These are phyloP conservation scores for Huso huso DNA, from an alignment of 2,797 vertebrate genomes.

Conservation along the genomic window DNA sequence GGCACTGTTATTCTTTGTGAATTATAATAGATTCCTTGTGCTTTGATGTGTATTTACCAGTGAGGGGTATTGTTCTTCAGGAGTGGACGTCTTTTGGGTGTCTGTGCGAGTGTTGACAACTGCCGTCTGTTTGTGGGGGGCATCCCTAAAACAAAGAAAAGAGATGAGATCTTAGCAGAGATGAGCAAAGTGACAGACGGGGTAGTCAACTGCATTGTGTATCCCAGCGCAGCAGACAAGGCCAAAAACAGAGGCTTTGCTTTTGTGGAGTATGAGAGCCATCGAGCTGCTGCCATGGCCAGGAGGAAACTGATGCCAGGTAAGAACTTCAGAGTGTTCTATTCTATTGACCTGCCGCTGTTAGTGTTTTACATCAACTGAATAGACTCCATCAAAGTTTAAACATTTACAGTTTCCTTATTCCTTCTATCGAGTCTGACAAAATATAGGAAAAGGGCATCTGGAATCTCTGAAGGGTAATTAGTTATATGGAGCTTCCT, in stretches of 20 bases:
- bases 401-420: too few species aligned
- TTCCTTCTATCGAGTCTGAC: too few species aligned
- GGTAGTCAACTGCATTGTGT: constrained; percentile 86
- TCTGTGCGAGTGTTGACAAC: constrained; percentile 94
- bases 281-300: constrained; percentile 89
- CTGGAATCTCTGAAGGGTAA: too few species aligned
- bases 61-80: constrained; percentile 40
- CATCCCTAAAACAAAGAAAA: constrained; percentile 90
- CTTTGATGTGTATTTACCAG: too few species aligned
- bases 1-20: too few species aligned
- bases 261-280: constrained; percentile 91
- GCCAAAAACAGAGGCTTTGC: constrained; percentile 90
- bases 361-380: too few species aligned
- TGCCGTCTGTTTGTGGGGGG: constrained; percentile 91
- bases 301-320: constrained; percentile 89
- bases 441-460: too few species aligned
- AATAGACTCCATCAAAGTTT: too few species aligned
- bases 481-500: too few species aligned
- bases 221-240: constrained; percentile 89
- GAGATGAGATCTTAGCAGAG: constrained; percentile 84
- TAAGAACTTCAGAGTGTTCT: constrained; percentile 26
- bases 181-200: constrained; percentile 94
- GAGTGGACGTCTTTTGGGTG: constrained; percentile 84
- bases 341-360: too few species aligned
- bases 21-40: too few species aligned